Conservation (phyloP, 2,113 vertebrate genomes). For the Sceloporus tristichus region DNA sequence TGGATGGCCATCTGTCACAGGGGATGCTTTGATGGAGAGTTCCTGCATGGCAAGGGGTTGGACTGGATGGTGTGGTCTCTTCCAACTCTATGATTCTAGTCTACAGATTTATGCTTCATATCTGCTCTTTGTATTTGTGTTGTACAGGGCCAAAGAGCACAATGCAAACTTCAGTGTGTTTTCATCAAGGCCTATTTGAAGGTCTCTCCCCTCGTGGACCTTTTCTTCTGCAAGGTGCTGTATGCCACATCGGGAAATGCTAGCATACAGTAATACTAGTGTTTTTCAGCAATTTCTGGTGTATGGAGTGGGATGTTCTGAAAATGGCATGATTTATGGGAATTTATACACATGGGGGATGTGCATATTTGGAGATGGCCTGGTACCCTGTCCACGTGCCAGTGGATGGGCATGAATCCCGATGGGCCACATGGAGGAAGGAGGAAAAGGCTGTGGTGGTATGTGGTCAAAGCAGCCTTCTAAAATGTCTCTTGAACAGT, state of each 20-base stretch:
- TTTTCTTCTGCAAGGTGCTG: background rate
- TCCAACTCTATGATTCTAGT: background rate
- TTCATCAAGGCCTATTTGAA: background rate
- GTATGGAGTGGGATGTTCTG: background rate
- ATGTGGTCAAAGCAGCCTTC: background rate
- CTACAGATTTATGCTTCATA: background rate
- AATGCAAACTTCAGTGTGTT: background rate
- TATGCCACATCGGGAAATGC: background rate
- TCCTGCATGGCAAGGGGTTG: no score
- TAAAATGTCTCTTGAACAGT: slow-evolving; percentile 40
- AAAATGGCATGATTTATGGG: background rate
- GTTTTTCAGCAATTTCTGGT: background rate
- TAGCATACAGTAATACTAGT: no score
- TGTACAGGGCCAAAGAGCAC: background rate
- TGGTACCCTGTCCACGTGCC: background rate
- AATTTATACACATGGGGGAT: background rate
- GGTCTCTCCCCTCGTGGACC: background rate
- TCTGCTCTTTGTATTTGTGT: background rate
- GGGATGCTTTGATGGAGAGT: no score
- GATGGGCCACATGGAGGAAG: background rate
- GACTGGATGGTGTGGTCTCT: background rate
- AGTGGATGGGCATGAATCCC: background rate
- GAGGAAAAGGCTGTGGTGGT: background rate
- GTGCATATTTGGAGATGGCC: background rate
- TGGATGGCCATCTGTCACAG: no score